Conservation (phyloP, 2,797 vertebrate species). For the Sciaenops ocellatus region DNA sequence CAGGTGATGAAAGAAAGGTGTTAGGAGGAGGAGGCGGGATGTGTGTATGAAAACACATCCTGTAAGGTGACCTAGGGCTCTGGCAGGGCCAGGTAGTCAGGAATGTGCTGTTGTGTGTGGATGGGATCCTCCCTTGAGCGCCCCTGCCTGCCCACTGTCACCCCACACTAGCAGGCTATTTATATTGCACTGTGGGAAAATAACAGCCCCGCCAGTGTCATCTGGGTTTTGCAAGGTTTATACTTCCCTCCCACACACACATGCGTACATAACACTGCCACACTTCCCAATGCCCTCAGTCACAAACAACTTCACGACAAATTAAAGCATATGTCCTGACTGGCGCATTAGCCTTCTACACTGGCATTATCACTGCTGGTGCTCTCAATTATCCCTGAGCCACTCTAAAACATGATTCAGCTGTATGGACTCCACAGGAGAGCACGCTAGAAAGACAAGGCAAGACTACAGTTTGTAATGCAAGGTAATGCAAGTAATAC, state of each 20-base stretch:
- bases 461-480: neutral
- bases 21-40: slow-evolving; percentile 57
- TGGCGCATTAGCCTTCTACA: neutral
- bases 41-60: slow-evolving; percentile 50
- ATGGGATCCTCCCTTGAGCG: slow-evolving; percentile 78
- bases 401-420: neutral
- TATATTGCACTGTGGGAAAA: slow-evolving; percentile 87
- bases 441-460: neutral
- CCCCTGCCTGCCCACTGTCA: slow-evolving; percentile 75
- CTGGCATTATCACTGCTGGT: slow-evolving; percentile 4
- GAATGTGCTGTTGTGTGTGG: slow-evolving; percentile 84
- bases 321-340: neutral
- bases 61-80: slow-evolving; percentile 80
- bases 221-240: slow-evolving; percentile 69
- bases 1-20: slow-evolving; percentile 66
- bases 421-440: neutral
- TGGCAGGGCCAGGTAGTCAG: slow-evolving; percentile 83
- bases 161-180: slow-evolving; percentile 84
- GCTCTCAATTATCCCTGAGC: neutral
- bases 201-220: slow-evolving; percentile 65
- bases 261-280: slow-evolving; percentile 39
- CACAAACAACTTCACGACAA: slow-evolving; percentile 44
- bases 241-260: slow-evolving; percentile 41
- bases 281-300: slow-evolving; percentile 26
- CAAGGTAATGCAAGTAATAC: neutral